Evolutionary conservation across 2,797 vertebrate genomes (phyloP), one percentile per base, ranked within the genome.

Genomic region (Sebastes cheni): DNA sequence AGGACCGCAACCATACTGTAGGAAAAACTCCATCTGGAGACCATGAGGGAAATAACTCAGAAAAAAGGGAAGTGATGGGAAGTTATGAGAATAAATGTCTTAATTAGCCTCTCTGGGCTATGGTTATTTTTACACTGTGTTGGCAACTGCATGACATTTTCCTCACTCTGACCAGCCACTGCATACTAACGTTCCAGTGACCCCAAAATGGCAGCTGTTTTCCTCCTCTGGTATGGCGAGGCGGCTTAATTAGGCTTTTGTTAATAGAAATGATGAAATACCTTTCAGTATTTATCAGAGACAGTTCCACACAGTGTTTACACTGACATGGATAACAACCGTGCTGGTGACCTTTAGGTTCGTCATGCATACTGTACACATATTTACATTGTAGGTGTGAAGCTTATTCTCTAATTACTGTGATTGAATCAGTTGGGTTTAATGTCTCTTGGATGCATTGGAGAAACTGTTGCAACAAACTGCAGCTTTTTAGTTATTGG

Each of bases 71-170:
- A 73, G 30, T 59, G 54, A 80, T 65, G 4, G 25, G n/a, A 59
- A 73, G 30, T 59, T 52, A 80, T 65, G 67, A 86, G 74, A 76
- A 83, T 88, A 74, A 87, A 89, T 72, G 39, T 86, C 88, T 87
- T 94, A 95, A 95, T 95, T 92, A 94, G 87, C 84, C 88, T 88
- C 92, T 77, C 71, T 72, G 42, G 87, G 56, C 60, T 84, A 65
- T 75, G 8, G 79, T 74, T 81, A 56, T 64, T 64, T 85, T 75
- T 61, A 75, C 71, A 42, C 59, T 42, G 52, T 22, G 58, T 67
- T 62, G 73, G 73, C 75, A 80, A 80, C 42, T 79, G 65, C 27
- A 59, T 92, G 89, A 92, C 91, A 92, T 95, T 95, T 93, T 71
- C 87, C 61, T 66, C 59, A 14, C 36, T 84, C 83, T 61, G 81